Base-by-base conservation (phyloP, 2,888 invertebrate species). In the Dioctria rufipes region DNA sequence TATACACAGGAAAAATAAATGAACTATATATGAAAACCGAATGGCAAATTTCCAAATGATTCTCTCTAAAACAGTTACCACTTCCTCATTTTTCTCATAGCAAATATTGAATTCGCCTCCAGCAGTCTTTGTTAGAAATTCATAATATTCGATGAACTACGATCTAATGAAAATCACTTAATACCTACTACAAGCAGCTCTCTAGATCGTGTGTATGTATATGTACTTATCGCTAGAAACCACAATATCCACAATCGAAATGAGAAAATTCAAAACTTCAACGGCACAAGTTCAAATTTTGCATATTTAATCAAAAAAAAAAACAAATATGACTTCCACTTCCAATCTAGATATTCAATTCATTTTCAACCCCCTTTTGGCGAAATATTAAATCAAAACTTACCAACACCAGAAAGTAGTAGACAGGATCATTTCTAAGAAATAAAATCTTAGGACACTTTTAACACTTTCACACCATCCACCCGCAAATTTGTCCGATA, bases 231-330 rank as follows among this genome's bases (percentile, higher is more conserved):
- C 2, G 25, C 46, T 67, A 3, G 67, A 42, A 67, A 67, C 67
- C 43, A 9, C 67, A 67, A 67, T 67, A 67, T 67, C 67, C 67
- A 25, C 67, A 42, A 67, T 46, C 13, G n/a, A 13, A 13, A 67
- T 13, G 13, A 46, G 5, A 67, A 5, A 46, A 25, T 42, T 13
- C 25, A n/a, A 46, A 40, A 42, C n/a, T 65, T 65, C 42, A 40
- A 25, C 25, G 25, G 2, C 25, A 25, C 65, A 65, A 42, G 13
- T 5, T 65, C 40, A 65, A 65, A 65, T 40, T 65, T 42, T n/a
- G 42, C 65, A 67, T 67, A 46, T 46, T 2, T 46, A 46, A 2
- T 6, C 46, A 46, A 46, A 8, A 67, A 46, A 46, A 6, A 46
- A 25, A 25, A 25, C 0, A 25, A 25, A 43, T 43, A 67, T 42